Evolutionary conservation across 2,888 invertebrate genomes (phyloP).

Genomic region (Brachycybe producta): DNA sequence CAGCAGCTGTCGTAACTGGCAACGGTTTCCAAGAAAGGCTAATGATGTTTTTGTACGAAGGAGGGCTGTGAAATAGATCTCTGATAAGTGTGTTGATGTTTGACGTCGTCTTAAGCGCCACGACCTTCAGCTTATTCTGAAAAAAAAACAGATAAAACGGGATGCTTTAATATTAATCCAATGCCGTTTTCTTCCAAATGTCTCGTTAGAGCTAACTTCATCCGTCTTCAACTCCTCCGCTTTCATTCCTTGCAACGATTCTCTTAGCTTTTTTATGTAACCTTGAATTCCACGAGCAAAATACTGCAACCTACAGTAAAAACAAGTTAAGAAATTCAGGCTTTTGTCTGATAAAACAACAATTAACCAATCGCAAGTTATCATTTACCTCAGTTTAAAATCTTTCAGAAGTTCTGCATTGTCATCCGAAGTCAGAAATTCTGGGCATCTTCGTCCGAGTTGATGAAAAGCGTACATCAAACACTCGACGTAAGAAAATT

Average conservation of each 20-base stretch:
- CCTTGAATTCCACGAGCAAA: conserved; percentile 84
- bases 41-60: conserved; percentile 73
- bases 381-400: conserved; percentile 47
- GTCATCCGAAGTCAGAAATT: conserved; percentile 49
- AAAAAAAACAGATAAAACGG: conserved; percentile 4
- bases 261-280: conserved; percentile 57
- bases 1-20: conserved; percentile 5
- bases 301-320: conserved; percentile 57
- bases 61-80: conserved; percentile 87
- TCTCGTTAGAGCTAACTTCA: conserved; percentile 37
- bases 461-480: conserved; percentile 61
- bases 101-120: conserved; percentile 75
- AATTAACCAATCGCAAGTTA: background rate
- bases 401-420: conserved; percentile 66
- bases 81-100: conserved; percentile 85
- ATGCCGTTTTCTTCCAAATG: background rate
- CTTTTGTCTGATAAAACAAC: background rate
- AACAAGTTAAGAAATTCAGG: background rate
- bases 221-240: conserved; percentile 59
- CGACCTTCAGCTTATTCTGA: conserved; percentile 31
- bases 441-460: conserved; percentile 63
- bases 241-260: conserved; percentile 51
- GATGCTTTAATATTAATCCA: background rate
- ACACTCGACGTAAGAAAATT: conserved; percentile 89
- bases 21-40: conserved; percentile 57